Conservation (phyloP, 1,140 invertebrate genomes). For the Thrips palmi region DNA sequence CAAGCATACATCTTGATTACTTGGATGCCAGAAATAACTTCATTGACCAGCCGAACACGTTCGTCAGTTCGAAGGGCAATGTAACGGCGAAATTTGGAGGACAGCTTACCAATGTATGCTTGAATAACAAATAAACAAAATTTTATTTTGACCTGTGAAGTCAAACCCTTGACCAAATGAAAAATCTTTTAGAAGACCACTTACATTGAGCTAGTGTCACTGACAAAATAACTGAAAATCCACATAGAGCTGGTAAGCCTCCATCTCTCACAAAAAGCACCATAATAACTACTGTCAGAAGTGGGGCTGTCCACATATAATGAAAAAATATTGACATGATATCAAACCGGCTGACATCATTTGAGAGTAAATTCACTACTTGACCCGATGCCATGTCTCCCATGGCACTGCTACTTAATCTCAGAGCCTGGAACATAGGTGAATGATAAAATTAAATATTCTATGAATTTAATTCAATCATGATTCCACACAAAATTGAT, state of each 20-base stretch:
- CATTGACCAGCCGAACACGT: slow-evolving; percentile 56
- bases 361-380: slow-evolving; percentile 67
- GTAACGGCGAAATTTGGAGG: slow-evolving; percentile 37
- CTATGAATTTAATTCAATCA: no score
- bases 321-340: slow-evolving; percentile 35
- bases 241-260: slow-evolving; percentile 43
- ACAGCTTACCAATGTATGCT: slow-evolving; percentile 46
- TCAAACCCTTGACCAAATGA: background rate
- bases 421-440: slow-evolving; percentile 27
- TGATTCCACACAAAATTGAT: no score
- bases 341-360: slow-evolving; percentile 51
- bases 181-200: slow-evolving; percentile 14
- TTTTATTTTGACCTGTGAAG: background rate
- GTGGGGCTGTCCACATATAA: slow-evolving; percentile 43
- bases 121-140: slow-evolving; percentile 15
- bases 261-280: slow-evolving; percentile 43
- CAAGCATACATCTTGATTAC: slow-evolving; percentile 73
- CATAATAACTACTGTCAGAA: slow-evolving; percentile 37
- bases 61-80: slow-evolving; percentile 53
- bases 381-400: slow-evolving; percentile 64
- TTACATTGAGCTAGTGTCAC: slow-evolving; percentile 54
- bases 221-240: slow-evolving; percentile 43
- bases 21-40: slow-evolving; percentile 49
- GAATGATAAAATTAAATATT: no score
- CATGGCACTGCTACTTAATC: slow-evolving; percentile 41